These are phyloP conservation scores for Dryocosmus kuriphilus DNA, from an alignment of 2,888 invertebrate genomes.

Conservation along the genomic window DNA sequence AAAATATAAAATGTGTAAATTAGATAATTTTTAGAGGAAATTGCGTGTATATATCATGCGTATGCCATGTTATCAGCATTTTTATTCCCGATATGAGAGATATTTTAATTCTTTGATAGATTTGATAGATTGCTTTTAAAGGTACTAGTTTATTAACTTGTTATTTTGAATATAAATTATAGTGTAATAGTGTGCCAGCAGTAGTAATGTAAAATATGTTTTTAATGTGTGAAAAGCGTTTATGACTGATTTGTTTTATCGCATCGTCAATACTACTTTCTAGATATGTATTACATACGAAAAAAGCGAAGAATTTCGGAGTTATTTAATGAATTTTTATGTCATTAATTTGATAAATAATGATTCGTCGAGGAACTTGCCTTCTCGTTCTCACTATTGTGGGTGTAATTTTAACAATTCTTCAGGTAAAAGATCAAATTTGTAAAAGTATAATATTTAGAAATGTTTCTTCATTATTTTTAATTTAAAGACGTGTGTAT, in stretches of 20 bases:
- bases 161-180: too few species aligned
- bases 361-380: constrained; percentile 19
- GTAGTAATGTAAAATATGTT: neutral
- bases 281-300: too few species aligned
- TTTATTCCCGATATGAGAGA: neutral
- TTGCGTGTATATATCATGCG: neutral
- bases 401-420: neutral
- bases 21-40: neutral
- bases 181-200: too few species aligned
- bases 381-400: neutral
- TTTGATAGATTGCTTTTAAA: neutral
- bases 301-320: neutral
- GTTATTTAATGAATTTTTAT: neutral
- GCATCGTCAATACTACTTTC: too few species aligned
- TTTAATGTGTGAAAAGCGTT: neutral
- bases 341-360: neutral
- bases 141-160: neutral
- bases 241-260: neutral
- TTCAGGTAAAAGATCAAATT: constrained; percentile 2
- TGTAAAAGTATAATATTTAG: neutral
- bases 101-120: neutral
- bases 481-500: too few species aligned
- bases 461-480: neutral
- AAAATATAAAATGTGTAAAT: too few species aligned
- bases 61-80: neutral